These are phyloP conservation scores for Xestia sexstrigata DNA, from an alignment of 2,888 invertebrate species.

Conservation along the genomic window DNA sequence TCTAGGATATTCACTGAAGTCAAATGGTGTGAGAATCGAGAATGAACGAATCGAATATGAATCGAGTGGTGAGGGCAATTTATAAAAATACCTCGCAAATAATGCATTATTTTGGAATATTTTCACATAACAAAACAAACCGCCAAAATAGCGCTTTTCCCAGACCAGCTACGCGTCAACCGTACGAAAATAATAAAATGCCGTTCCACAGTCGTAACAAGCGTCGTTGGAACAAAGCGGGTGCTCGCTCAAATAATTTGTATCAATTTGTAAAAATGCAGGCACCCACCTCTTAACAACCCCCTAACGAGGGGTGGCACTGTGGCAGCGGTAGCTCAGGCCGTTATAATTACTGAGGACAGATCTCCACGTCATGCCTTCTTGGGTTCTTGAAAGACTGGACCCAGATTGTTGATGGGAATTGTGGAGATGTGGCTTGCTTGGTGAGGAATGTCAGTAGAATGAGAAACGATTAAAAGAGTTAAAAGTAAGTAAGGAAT, in stretches of 20 bases:
- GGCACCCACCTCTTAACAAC: conserved; percentile 78
- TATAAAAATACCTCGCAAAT: too few species aligned
- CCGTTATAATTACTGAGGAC: conserved; percentile 85
- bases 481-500: too few species aligned
- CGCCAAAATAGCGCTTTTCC: conserved; percentile 53
- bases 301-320: conserved; percentile 68
- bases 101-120: too few species aligned
- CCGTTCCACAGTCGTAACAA: conserved; percentile 89
- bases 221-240: conserved; percentile 90
- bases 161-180: conserved; percentile 66
- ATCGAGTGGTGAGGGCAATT: too few species aligned
- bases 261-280: conserved; percentile 91
- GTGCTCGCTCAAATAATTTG: conserved; percentile 90
- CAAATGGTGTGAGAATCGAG: too few species aligned
- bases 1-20: too few species aligned
- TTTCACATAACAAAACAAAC: background rate
- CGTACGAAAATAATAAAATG: conserved; percentile 88
- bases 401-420: conserved; percentile 37
- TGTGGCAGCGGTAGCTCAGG: conserved; percentile 71
- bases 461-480: background rate
- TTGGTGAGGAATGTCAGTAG: background rate
- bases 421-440: conserved; percentile 15
- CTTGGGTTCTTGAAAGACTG: conserved; percentile 63
- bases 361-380: conserved; percentile 70
- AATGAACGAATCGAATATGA: too few species aligned